These are phyloP conservation scores for Apantesis nais DNA, from an alignment of 2,888 invertebrate genomes.

Conservation along the genomic window DNA sequence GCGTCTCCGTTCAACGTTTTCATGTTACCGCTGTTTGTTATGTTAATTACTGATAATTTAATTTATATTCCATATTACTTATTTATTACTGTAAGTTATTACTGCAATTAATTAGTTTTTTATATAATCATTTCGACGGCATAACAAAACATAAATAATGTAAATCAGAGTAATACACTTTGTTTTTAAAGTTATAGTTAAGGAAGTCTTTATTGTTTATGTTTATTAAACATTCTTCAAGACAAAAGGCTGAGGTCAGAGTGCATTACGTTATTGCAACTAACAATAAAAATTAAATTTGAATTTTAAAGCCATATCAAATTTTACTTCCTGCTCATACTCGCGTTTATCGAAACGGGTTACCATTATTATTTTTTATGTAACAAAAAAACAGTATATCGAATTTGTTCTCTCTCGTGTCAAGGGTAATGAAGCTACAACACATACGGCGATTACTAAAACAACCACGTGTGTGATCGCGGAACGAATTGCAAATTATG, in stretches of 20 bases:
- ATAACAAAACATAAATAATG: constrained; percentile 12
- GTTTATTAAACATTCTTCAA: constrained; percentile 28
- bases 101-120: constrained; percentile 27
- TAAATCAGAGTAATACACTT: constrained; percentile 10
- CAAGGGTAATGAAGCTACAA: neutral
- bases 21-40: constrained; percentile 38
- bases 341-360: neutral
- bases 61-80: constrained; percentile 31
- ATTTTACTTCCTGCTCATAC: constrained; percentile 13
- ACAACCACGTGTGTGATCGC: constrained; percentile 1
- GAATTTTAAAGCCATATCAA: constrained; percentile 14
- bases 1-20: constrained; percentile 41
- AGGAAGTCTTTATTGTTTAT: constrained; percentile 32
- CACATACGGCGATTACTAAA: constrained; percentile 7
- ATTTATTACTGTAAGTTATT: constrained; percentile 27
- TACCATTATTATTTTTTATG: constrained; percentile 3
- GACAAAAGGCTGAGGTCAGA: constrained; percentile 31
- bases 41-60: constrained; percentile 36
- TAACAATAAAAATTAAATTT: constrained; percentile 19
- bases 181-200: constrained; percentile 24
- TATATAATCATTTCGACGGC: constrained; percentile 1
- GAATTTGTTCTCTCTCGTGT: constrained; percentile 5
- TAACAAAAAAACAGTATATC: neutral
- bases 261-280: constrained; percentile 21
- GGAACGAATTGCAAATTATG: constrained; percentile 8